phyloP scores from a whole-genome alignment of 2,113 vertebrate species.

The Circaetus gallicus region DNA sequence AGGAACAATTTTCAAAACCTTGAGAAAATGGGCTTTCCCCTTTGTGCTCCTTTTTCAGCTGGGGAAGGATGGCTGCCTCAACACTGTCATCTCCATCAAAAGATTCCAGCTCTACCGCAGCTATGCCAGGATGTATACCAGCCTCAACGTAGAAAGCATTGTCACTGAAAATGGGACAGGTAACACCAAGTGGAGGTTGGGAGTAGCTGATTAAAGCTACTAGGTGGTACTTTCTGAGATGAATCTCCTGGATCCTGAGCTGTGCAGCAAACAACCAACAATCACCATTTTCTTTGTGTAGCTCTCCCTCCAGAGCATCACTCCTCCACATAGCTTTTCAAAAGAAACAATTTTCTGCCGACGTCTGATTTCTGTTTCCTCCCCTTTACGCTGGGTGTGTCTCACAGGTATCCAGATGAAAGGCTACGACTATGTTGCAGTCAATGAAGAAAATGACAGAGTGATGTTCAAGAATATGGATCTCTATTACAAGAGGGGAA shows the following conservation, averaged over 20 bases:
- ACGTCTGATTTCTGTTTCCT: background rate
- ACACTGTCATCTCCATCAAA: slow-evolving; percentile 31
- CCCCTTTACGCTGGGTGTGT: background rate
- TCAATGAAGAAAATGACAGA: slow-evolving; percentile 24
- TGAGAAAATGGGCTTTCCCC: background rate
- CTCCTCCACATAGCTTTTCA: background rate
- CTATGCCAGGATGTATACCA: slow-evolving; percentile 15
- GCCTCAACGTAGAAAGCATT: background rate
- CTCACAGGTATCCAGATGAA: slow-evolving; percentile 68
- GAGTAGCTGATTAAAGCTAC: background rate
- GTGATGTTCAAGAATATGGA: slow-evolving; percentile 59
- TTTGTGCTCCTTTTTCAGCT: slow-evolving; percentile 57
- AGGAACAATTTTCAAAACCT: background rate
- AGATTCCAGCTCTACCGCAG: slow-evolving; percentile 55
- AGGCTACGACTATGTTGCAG: background rate
- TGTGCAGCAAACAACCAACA: background rate
- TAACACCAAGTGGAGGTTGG: background rate
- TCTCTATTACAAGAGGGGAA: slow-evolving; percentile 64
- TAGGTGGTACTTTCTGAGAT: background rate
- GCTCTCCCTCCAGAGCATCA: background rate
- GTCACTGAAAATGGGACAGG: slow-evolving; percentile 74
- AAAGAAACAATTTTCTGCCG: background rate
- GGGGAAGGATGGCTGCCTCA: slow-evolving; percentile 61
- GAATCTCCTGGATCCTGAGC: background rate
- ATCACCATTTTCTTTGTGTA: background rate